Evolutionary conservation across 2,113 vertebrate genomes (phyloP).

Genomic region (Rana temporaria): DNA sequence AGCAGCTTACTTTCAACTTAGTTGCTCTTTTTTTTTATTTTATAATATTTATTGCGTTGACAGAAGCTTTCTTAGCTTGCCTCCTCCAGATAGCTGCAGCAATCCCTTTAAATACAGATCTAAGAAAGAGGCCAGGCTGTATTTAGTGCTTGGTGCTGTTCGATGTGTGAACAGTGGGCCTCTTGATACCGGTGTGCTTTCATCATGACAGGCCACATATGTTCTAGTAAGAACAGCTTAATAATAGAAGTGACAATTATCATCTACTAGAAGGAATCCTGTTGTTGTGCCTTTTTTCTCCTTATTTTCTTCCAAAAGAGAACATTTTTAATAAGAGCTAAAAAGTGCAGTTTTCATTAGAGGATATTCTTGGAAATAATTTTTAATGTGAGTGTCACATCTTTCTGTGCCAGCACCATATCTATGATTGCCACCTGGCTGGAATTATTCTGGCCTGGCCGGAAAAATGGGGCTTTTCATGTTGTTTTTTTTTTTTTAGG

Average conservation of each 20-base stretch:
- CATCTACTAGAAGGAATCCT: neutral
- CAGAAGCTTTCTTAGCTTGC: neutral
- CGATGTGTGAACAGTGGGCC: neutral
- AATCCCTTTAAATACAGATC: slow-evolving; percentile 19
- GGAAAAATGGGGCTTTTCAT: too few relatives aligned
- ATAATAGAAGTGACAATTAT: neutral
- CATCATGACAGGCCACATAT: neutral
- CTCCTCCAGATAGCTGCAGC: neutral
- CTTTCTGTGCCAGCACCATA: too few relatives aligned
- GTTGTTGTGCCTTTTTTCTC: too few relatives aligned
- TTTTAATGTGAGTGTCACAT: too few relatives aligned
- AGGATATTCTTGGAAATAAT: too few relatives aligned
- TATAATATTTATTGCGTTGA: slow-evolving; percentile 24
- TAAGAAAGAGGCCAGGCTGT: slow-evolving; percentile 7
- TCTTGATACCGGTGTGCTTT: neutral
- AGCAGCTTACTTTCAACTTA: slow-evolving; percentile 49
- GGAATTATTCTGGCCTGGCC: too few relatives aligned
- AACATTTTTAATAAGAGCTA: too few relatives aligned
- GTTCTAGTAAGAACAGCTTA: slow-evolving; percentile 3
- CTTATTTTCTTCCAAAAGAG: too few relatives aligned
- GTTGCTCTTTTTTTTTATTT: slow-evolving; percentile 43
- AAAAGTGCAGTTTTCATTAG: too few relatives aligned
- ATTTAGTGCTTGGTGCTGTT: neutral
- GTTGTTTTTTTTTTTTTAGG: too few relatives aligned
- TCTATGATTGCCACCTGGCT: too few relatives aligned